Conservation (phyloP, 1,140 invertebrate genomes). For the Macrobrachium rosenbergii region DNA sequence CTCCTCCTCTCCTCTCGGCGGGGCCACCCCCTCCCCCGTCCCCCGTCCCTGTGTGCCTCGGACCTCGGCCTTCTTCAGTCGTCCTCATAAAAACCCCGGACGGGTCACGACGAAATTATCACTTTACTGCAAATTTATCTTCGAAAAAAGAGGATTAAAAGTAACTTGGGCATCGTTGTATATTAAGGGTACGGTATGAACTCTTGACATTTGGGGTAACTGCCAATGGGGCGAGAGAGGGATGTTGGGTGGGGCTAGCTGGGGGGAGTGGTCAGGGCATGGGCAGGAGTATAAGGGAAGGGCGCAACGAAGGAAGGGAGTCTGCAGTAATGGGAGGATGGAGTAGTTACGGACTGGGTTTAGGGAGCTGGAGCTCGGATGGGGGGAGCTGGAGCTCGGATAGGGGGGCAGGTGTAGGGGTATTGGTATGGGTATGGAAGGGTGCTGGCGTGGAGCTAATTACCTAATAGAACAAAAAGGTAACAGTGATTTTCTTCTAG, state of each 20-base stretch:
- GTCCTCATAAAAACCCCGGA: conserved; percentile 16
- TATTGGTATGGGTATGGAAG: too few species aligned
- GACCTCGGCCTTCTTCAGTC: not conserved
- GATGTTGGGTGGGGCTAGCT: not conserved
- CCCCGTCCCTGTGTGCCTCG: not conserved
- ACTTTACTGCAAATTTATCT: conserved; percentile 37
- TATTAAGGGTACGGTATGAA: conserved; percentile 35
- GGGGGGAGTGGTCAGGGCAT: not conserved
- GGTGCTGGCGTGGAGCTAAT: too few species aligned
- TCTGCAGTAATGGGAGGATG: too few species aligned
- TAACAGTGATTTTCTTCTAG: too few species aligned
- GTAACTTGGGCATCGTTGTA: conserved; percentile 3
- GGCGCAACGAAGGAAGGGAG: too few species aligned
- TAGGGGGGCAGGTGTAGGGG: too few species aligned
- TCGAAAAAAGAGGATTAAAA: conserved; percentile 37
- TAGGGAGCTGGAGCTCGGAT: too few species aligned
- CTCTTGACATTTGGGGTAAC: conserved; percentile 23
- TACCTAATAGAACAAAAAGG: too few species aligned
- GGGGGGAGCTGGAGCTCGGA: too few species aligned
- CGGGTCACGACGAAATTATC: conserved; percentile 47
- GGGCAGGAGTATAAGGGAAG: not conserved
- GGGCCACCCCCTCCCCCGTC: not conserved
- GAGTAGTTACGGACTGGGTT: too few species aligned
- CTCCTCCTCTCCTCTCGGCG: not conserved
- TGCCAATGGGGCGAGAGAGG: not conserved